A percentile compares a stretch with the other conserved stretches of the same genome.
phyloP scores from a whole-genome alignment of 2,888 invertebrate species.

The Drosophila neonasuta region DNA sequence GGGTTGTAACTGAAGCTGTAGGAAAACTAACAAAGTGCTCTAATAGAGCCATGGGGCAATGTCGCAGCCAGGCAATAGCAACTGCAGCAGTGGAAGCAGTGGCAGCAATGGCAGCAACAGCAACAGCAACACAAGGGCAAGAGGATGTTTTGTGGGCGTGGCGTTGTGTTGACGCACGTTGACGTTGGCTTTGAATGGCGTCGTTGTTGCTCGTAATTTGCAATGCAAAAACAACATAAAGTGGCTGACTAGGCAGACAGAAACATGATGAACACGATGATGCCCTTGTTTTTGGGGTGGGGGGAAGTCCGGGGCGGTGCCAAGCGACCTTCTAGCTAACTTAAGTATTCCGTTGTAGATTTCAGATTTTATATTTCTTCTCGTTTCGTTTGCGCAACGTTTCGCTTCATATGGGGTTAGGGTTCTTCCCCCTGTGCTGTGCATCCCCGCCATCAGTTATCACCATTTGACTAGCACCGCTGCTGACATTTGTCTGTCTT shows the following conservation, averaged over 20 bases:
- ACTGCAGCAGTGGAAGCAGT: neutral
- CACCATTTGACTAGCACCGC: constrained; percentile 15
- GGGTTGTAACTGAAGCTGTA: constrained; percentile 45
- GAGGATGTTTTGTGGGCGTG: constrained; percentile 34
- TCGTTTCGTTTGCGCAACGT: neutral
- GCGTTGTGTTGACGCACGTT: constrained; percentile 63
- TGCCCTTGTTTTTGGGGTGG: neutral
- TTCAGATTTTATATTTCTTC: constrained; percentile 38
- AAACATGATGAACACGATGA: neutral
- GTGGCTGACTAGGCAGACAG: constrained; percentile 29
- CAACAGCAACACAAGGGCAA: constrained; percentile 29
- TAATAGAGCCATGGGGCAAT: constrained; percentile 55
- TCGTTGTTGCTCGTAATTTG: constrained; percentile 61
- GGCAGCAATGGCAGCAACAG: constrained; percentile 1
- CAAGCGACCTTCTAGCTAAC: constrained; percentile 29
- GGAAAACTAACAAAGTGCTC: constrained; percentile 68
- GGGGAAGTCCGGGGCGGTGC: neutral
- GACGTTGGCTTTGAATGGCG: constrained; percentile 57
- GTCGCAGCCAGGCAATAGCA: constrained; percentile 3
- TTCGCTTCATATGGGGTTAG: neutral
- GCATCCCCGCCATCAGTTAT: constrained; percentile 34
- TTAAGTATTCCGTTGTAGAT: constrained; percentile 40
- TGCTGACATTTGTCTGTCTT: constrained; percentile 54
- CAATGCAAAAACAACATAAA: constrained; percentile 70
- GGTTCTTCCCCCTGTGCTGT: constrained; percentile 14